phyloP scores from a whole-genome alignment of 2,888 invertebrate species.

The Thymelicus sylvestris region DNA sequence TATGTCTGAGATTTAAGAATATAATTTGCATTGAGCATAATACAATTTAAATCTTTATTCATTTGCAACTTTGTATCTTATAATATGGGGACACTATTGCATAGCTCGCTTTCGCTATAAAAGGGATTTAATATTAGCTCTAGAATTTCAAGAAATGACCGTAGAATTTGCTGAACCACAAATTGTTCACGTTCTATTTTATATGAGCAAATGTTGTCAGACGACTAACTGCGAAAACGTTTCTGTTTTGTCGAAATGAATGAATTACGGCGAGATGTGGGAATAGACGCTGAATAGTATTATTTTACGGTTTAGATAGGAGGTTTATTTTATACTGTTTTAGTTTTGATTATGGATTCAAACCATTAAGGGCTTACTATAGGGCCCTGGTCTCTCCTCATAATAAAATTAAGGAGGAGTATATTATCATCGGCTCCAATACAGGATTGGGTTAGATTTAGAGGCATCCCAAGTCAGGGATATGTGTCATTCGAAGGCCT shows the following conservation, averaged over 20 bases:
- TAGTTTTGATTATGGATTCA: too few species aligned
- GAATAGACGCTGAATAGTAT: background rate
- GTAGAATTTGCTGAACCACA: constrained; percentile 7
- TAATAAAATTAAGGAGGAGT: too few species aligned
- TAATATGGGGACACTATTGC: background rate
- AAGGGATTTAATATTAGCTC: background rate
- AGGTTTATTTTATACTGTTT: too few species aligned
- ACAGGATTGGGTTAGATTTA: too few species aligned
- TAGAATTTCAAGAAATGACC: constrained; percentile 5
- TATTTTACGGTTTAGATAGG: background rate
- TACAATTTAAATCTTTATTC: too few species aligned
- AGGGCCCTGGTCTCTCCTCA: too few species aligned
- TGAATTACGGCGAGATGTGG: background rate
- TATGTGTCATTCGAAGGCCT: too few species aligned
- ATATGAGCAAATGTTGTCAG: constrained; percentile 4
- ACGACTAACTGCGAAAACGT: background rate
- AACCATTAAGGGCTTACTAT: too few species aligned
- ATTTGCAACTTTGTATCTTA: background rate
- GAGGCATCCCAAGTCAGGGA: too few species aligned
- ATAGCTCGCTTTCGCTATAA: background rate
- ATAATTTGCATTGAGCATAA: too few species aligned
- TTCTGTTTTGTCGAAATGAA: background rate
- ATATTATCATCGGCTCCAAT: too few species aligned
- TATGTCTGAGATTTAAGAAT: too few species aligned
- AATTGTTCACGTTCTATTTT: constrained; percentile 8